Conservation (phyloP, 2,113 vertebrate genomes). For the Pseudorectes ferrugineus region DNA sequence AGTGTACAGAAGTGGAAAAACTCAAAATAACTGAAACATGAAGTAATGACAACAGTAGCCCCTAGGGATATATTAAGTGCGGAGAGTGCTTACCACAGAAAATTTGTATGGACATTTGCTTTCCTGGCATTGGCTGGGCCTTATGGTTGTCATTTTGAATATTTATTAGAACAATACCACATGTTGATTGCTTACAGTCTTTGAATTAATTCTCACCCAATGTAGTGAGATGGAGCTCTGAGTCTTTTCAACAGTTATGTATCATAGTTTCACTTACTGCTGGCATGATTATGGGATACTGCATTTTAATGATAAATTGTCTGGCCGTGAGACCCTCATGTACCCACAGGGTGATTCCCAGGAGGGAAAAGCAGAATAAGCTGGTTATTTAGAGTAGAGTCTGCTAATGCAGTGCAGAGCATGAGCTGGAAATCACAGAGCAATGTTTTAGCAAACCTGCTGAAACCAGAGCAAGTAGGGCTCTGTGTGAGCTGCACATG, state of each 20-base stretch:
- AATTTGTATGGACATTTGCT: constrained; percentile 37
- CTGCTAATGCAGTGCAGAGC: background rate
- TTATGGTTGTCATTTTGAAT: constrained; percentile 43
- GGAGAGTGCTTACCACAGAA: constrained; percentile 39
- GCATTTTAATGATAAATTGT: background rate
- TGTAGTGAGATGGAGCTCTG: background rate
- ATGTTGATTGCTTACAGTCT: constrained; percentile 38
- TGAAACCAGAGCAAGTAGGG: background rate
- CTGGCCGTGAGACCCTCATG: background rate
- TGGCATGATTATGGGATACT: background rate
- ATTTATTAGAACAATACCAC: constrained; percentile 53
- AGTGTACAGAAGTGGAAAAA: background rate
- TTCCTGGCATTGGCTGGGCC: constrained; percentile 38
- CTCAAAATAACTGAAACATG: background rate
- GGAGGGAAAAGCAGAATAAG: background rate
- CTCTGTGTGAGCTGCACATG: background rate
- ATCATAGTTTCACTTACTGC: background rate
- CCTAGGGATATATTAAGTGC: background rate
- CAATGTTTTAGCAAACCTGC: background rate
- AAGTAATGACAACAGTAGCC: constrained; percentile 37
- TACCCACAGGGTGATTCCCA: background rate
- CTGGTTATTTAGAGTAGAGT: background rate
- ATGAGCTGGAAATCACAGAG: background rate
- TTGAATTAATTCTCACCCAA: constrained; percentile 26
- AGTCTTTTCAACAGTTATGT: constrained; percentile 1